Percentiles rank a stretch among this genome's conserved stretches.
phyloP scores from a whole-genome alignment of 53 echinoderm and acorn worm species.

The Holothuria scabra region DNA sequence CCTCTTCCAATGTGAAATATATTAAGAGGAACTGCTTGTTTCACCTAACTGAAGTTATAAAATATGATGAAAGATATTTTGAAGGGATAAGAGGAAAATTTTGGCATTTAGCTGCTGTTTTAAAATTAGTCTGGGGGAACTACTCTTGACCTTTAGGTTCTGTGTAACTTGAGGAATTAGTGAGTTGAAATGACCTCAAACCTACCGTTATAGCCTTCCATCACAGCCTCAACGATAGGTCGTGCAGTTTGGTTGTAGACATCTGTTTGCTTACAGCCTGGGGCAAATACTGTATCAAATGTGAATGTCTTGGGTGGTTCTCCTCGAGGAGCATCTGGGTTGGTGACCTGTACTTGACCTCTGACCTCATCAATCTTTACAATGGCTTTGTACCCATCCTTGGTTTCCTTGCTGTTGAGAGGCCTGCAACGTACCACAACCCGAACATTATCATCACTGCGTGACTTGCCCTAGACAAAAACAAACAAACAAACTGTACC shows the following conservation, averaged over 20 bases:
- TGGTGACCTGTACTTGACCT: constrained; percentile 82
- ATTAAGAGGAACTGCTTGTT: too few relatives aligned
- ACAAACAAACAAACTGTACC: too few relatives aligned
- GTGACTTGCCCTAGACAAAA: constrained; percentile 56
- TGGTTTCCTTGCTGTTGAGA: constrained; percentile 85
- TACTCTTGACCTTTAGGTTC: too few relatives aligned
- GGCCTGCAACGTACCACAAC: constrained; percentile 98
- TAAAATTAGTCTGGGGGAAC: too few relatives aligned
- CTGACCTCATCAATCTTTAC: constrained; percentile 92
- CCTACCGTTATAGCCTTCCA: constrained; percentile 96
- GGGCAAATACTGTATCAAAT: constrained; percentile 93
- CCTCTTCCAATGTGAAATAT: too few relatives aligned
- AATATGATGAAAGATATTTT: too few relatives aligned
- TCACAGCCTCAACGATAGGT: constrained; percentile 96
- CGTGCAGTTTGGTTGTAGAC: constrained; percentile 99
- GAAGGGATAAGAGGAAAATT: too few relatives aligned
- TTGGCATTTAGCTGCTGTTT: too few relatives aligned
- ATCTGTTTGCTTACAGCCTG: constrained; percentile 89
- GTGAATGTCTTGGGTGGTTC: constrained; percentile 95
- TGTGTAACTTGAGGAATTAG: too few relatives aligned
- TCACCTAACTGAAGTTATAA: too few relatives aligned
- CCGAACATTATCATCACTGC: constrained; percentile 77
- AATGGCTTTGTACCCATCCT: constrained; percentile 76
- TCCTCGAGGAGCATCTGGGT: constrained; percentile 80
- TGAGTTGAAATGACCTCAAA: too few relatives aligned